phyloP scores from a whole-genome alignment of 2,797 vertebrate genomes.

The Dicrostonyx torquatus region DNA sequence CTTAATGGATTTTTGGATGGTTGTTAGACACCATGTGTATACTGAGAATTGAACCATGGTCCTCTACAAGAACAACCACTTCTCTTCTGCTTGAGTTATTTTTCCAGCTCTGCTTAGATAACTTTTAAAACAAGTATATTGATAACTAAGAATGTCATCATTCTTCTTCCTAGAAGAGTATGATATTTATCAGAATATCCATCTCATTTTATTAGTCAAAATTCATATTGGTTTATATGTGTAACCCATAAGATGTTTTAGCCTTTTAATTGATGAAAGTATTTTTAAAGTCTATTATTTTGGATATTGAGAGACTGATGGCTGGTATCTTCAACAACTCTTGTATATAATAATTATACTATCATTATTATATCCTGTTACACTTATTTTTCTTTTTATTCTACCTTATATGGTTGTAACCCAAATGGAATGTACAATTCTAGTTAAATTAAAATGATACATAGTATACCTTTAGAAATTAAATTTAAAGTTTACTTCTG shows the following conservation, averaged over 20 bases:
- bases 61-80: background rate
- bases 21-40: background rate
- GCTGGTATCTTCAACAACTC: background rate
- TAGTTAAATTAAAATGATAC: background rate
- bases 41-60: background rate
- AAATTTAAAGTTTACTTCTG: background rate
- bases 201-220: background rate
- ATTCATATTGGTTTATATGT: background rate
- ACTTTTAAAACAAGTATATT: background rate
- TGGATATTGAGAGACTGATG: background rate
- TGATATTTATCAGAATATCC: background rate
- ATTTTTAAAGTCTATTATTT: background rate
- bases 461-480: slow-evolving; percentile 21
- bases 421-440: background rate
- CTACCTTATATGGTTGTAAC: background rate
- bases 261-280: background rate
- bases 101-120: background rate
- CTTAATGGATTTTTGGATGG: background rate
- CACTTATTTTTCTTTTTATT: background rate
- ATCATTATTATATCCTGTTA: background rate
- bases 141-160: background rate
- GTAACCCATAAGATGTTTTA: background rate
- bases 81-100: background rate
- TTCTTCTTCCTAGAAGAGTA: background rate
- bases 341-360: background rate